Evolutionary conservation across 2,888 invertebrate species (phyloP).

Genomic region (Drosophila mayaguana): DNA sequence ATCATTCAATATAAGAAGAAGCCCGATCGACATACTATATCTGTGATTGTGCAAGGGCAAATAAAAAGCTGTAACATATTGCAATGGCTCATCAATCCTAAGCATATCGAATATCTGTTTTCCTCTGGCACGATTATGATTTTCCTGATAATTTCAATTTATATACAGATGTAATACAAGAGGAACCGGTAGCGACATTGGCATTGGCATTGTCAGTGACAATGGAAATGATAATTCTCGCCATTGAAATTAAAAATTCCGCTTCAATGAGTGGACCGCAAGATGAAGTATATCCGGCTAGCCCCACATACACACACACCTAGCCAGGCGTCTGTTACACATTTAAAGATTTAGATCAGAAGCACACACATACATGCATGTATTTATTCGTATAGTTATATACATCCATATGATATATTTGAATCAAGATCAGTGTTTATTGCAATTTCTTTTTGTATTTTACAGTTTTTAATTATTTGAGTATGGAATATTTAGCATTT

Average conservation of each 20-base stretch:
- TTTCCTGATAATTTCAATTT: neutral
- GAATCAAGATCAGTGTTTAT: conserved; percentile 17
- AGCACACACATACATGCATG: conserved; percentile 8
- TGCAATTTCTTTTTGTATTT: conserved; percentile 16
- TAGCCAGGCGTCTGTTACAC: conserved; percentile 31
- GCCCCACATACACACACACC: conserved; percentile 16
- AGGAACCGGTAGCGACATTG: conserved; percentile 34
- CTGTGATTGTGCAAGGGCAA: conserved; percentile 10
- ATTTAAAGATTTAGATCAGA: conserved; percentile 43
- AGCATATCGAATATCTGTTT: neutral
- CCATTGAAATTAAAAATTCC: conserved; percentile 72
- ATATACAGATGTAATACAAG: neutral
- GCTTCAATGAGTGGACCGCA: conserved; percentile 64
- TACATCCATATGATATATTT: conserved; percentile 4
- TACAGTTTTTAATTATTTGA: conserved; percentile 36
- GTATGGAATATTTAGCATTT: conserved; percentile 13
- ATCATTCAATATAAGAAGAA: neutral
- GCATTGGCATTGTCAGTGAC: conserved; percentile 47
- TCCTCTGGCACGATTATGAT: neutral
- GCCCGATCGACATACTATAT: neutral
- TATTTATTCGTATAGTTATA: conserved; percentile 1
- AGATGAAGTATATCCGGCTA: conserved; percentile 78
- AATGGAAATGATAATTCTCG: conserved; percentile 39
- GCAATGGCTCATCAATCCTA: neutral
- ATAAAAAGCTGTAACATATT: neutral